Base-by-base conservation (phyloP, 2,888 invertebrate genomes). In the Bellardia pandia region DNA sequence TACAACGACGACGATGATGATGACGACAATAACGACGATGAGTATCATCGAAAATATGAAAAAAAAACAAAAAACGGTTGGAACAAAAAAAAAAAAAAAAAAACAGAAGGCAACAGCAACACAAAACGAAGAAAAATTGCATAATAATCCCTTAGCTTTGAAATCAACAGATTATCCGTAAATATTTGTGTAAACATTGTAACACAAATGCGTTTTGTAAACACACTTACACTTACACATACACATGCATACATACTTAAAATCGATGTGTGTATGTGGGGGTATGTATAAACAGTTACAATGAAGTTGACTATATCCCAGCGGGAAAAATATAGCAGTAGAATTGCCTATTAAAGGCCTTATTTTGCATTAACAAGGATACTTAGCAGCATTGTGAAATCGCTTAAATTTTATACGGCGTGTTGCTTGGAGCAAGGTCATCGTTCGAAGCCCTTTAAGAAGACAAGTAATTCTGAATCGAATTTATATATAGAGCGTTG, bases 131-230 rank as follows among this genome's bases (percentile, higher is more conserved):
- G 91, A 92, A 91, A 92, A 92, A 92, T 92, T 92, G 91, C 92
- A 92, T 91, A 92, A 92, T 92, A 92, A 92, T 92, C 92, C 91
- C 90, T 92, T 91, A 92, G 91, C 91, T 92, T 92, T 92, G 91
- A 92, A 91, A 92, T 92, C 91, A 91, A 90, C 90, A 92, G 92
- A 92, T 92, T 92, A 92, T 92, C 92, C 91, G 91, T 92, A 92
- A 92, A 92, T 91, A 92, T 92, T 92, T 92, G 90, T 92, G 92
- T 92, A 92, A 92, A 92, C 91, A 92, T 91, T 91, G 87, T 86
- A 90, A 91, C 92, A 91, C 91, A 92, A 92, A 91, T 92, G 92
- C 92, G 90, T 91, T 85, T 83, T 83, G 85, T 69, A 78, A 85
- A 86, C 82, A 89, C 75, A 78, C 79, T 64, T 69, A 68, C 79